A percentile compares a stretch with the other conserved stretches of the same genome.
phyloP scores from a whole-genome alignment of 2,797 vertebrate genomes.

The Glossophaga mutica region DNA sequence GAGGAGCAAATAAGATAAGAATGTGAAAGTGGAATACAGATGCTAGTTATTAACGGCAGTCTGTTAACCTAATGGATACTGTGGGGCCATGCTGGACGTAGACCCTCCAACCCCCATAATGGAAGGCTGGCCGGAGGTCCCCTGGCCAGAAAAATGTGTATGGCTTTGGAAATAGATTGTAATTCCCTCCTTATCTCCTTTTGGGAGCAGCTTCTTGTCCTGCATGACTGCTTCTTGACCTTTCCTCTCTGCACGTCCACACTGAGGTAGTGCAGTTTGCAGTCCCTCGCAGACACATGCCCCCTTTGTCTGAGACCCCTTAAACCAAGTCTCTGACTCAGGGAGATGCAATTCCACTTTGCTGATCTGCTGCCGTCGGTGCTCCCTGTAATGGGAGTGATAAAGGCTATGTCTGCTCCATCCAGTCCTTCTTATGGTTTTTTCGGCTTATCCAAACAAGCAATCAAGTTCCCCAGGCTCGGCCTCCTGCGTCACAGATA shows the following conservation, averaged over 20 bases:
- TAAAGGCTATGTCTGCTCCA: not conserved
- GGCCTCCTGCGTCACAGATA: not conserved
- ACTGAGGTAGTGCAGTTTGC: not conserved
- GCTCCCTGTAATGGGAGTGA: not conserved
- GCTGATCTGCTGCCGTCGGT: not conserved
- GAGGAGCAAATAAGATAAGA: conserved; percentile 24
- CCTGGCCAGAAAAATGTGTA: not conserved
- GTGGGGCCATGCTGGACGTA: not conserved
- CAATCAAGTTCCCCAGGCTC: not conserved
- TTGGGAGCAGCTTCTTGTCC: not conserved
- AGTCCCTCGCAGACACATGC: not conserved
- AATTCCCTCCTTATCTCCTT: not conserved
- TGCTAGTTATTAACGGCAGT: conserved; percentile 32
- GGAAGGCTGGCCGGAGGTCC: not conserved
- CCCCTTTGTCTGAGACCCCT: not conserved
- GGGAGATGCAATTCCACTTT: not conserved
- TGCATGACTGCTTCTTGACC: not conserved
- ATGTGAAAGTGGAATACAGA: not conserved
- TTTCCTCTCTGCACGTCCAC: not conserved
- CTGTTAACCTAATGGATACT: not conserved
- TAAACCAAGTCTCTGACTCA: not conserved
- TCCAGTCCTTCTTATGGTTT: no score
- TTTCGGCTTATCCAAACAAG: not conserved
- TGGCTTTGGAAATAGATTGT: not conserved
- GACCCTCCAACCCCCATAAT: not conserved